Conservation (phyloP, 1,140 invertebrate genomes). For the Tribolium castaneum region DNA sequence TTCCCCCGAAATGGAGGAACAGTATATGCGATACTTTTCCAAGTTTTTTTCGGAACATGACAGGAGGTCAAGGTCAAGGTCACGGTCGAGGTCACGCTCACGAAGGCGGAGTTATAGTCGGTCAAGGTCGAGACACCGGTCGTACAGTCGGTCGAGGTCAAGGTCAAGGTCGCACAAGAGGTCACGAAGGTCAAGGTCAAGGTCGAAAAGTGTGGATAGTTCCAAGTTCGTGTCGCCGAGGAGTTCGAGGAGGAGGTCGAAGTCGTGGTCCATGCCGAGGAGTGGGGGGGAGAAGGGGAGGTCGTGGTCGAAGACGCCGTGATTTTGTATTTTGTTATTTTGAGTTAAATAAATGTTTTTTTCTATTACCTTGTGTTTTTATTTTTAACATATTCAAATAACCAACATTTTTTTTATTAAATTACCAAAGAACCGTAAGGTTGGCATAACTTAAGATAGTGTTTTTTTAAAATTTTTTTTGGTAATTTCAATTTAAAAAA, state of each 20-base stretch:
- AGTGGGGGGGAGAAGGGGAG: conserved; percentile 46
- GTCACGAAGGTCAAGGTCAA: conserved; percentile 47
- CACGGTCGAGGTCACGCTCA: conserved; percentile 56
- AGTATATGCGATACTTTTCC: conserved; percentile 66
- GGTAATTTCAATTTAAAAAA: no score
- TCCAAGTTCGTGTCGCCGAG: conserved; percentile 59
- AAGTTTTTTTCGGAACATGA: conserved; percentile 63
- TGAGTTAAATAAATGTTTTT: no score
- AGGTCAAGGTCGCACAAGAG: conserved; percentile 46
- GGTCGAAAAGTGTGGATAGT: conserved; percentile 50
- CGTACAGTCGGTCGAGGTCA: not conserved
- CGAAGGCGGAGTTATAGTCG: conserved; percentile 42
- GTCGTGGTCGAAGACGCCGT: conserved; percentile 57
- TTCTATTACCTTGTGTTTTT: no score
- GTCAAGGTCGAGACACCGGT: not conserved
- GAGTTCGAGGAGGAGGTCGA: conserved; percentile 57
- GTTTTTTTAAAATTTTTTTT: no score
- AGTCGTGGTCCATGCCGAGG: conserved; percentile 58
- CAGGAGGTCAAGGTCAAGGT: conserved; percentile 57
- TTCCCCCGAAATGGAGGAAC: conserved; percentile 55
- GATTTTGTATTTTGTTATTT: no score
- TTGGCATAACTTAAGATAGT: no score
- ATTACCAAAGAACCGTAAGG: no score
- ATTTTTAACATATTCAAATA: no score
- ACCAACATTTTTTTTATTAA: no score